Base-by-base conservation (phyloP, 2,888 invertebrate species). In the Euplexia lucipara region DNA sequence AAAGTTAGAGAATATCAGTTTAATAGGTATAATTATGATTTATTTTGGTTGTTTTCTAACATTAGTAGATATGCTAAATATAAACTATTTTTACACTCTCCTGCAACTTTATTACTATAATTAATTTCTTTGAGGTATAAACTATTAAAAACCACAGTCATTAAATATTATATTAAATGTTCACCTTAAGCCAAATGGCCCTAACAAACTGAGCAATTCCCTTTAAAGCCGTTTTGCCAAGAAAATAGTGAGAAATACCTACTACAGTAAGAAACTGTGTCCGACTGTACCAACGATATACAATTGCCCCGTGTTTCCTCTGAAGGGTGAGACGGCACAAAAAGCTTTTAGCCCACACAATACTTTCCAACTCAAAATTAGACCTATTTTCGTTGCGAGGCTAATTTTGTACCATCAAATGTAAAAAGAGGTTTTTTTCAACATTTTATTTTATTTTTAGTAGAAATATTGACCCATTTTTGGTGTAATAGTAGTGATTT, bases 261-360 rank as follows among this genome's bases (percentile, higher is more conserved):
- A n/a, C 37, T 16, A 16, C 44, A 49, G 39, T 4, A 42, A 5
- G 14, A 20, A 1, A 16, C 16, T 72, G 64, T 47, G 2, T 14
- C 42, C 47, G 78, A 82, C 79, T 80, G 85, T 88, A 86, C 81
- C 45, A 14, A 64, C 83, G 75, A 66, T 88, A 88, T 88, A 86
- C 88, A 89, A 88, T 84, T 78, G 82, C 84, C 84, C 86, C 78
- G 69, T 75, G 71, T 81, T 87, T 86, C 86, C 84, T 86, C 71
- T 59, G 65, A 56, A 79, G 86, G 85, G 88, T 89, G 88, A 88
- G 67, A 83, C 70, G 81, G 78, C 87, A 88, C 64, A 87, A 85
- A 88, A 88, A 86, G 86, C 88, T 86, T 88, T 88, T 87, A 88
- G 83, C 75, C 70, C 69, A 73, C 80, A 85, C 85, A 85, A 86